Base-by-base conservation (phyloP, 2,888 invertebrate species). In the Pristionchus exspectatus region DNA sequence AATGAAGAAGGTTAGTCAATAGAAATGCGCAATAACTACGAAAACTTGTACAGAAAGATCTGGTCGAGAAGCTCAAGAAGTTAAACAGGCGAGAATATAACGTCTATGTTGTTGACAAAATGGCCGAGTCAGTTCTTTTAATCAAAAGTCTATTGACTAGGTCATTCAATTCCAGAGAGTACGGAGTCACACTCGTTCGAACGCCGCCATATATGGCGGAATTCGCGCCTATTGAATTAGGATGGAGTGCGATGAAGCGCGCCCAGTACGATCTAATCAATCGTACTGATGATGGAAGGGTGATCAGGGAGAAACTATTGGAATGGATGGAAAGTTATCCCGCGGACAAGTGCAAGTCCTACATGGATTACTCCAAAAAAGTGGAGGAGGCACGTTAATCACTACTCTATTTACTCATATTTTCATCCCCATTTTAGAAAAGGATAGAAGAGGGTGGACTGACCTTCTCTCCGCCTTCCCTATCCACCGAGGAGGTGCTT, bases 221-320 rank as follows among this genome's bases (percentile, higher is more conserved):
- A n/a, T 83, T 16, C n/a, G 54, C 50, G 4, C 83, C 83, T 21
- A 83, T 83, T 16, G 83, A 83, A 24, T 54, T 83, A 3, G 83
- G 83, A 16, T 83, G 83, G 83, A 30, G 50, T 14, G 18, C 50
- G 0, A 54, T 83, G 83, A 83, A 83, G 33, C 10, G 54, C 14
- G 72, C 72, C 1, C 30, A 33, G 38, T 18, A 30, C 18, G 72
- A 74, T 18, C 21, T 74, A 12, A 74, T 74, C 18, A 30, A 12
- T 2, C 16, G 18, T 7, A 38, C 18, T 16, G 72, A 74, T 38
- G 72, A 74, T 74, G 72, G 33, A 2, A 9, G 5, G 5, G 21
- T 33, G 2, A 74, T 74, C 18, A 33, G 72, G 16, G 33, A 3
- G 5, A 74, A 74, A 21, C 38, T 74, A 1, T 30, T 74, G 9